These are phyloP conservation scores for Stenichneumon culpator DNA, from an alignment of 2,888 invertebrate species.

Conservation along the genomic window DNA sequence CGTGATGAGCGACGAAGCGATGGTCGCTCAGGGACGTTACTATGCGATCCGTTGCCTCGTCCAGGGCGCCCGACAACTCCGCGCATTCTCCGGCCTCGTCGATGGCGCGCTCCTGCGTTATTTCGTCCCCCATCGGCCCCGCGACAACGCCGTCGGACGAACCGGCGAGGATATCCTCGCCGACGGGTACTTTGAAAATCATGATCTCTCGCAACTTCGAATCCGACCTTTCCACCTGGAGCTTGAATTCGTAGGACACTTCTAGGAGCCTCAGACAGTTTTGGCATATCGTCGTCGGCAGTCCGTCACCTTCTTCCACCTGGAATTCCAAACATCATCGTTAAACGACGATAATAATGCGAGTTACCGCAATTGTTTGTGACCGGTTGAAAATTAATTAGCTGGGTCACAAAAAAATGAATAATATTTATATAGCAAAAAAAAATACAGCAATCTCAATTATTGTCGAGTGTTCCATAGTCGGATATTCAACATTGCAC, in stretches of 20 bases:
- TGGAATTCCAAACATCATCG: slow-evolving; percentile 60
- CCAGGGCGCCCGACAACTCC: slow-evolving; percentile 13
- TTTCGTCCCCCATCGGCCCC: slow-evolving; percentile 68
- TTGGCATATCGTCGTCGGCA: slow-evolving; percentile 78
- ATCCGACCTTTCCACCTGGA: slow-evolving; percentile 79
- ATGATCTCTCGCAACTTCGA: slow-evolving; percentile 76
- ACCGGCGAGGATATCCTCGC: slow-evolving; percentile 53
- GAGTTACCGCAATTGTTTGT: no score
- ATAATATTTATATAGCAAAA: no score
- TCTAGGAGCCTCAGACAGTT: slow-evolving; percentile 78
- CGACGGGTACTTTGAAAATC: slow-evolving; percentile 57
- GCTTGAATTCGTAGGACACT: slow-evolving; percentile 79
- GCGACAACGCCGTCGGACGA: slow-evolving; percentile 66
- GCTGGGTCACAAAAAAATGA: no score
- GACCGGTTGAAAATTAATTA: no score
- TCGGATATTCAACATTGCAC: neutral
- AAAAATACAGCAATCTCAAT: neutral
- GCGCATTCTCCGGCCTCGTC: slow-evolving; percentile 20
- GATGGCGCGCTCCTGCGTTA: slow-evolving; percentile 29
- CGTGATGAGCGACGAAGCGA: slow-evolving; percentile 58
- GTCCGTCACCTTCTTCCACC: slow-evolving; percentile 81
- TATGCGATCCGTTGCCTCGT: slow-evolving; percentile 5
- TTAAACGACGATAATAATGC: neutral
- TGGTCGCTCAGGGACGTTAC: slow-evolving; percentile 50
- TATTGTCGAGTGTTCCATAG: neutral